Evolutionary conservation across 1,140 invertebrate genomes (phyloP).

Genomic region (Onthophagus taurus): DNA sequence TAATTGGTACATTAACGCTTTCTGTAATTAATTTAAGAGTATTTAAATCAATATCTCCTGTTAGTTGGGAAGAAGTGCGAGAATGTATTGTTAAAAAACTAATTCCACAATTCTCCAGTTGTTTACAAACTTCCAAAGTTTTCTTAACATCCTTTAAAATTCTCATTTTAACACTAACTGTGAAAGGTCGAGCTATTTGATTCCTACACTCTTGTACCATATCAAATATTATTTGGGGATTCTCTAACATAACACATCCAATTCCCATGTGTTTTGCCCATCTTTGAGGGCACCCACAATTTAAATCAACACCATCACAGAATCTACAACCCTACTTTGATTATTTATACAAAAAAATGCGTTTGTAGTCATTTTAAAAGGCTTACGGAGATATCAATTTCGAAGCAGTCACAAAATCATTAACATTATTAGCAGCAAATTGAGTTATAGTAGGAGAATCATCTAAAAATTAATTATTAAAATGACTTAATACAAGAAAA

Average conservation of each 20-base stretch:
- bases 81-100: conserved; percentile 88
- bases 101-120: conserved; percentile 73
- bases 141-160: conserved; percentile 49
- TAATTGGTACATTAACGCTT: conserved; percentile 64
- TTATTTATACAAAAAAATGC: conserved; percentile 14
- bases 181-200: conserved; percentile 63
- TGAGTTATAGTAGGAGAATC: conserved; percentile 86
- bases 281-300: conserved; percentile 93
- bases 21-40: conserved; percentile 65
- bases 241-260: conserved; percentile 72
- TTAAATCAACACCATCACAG: conserved; percentile 87
- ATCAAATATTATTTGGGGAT: conserved; percentile 76
- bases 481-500: conserved; percentile 3
- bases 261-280: conserved; percentile 91
- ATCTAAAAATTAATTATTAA: conserved; percentile 34
- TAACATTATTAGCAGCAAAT: conserved; percentile 80
- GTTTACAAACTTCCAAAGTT: conserved; percentile 66
- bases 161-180: conserved; percentile 88
- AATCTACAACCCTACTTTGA: conserved; percentile 43
- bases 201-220: conserved; percentile 68
- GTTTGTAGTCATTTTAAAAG: conserved; percentile 15
- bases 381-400: conserved; percentile 73
- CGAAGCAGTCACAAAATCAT: conserved; percentile 77
- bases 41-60: conserved; percentile 65
- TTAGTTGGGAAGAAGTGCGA: conserved; percentile 68